Percentiles rank a stretch among this genome's conserved stretches.
Evolutionary conservation across 2,888 invertebrate species (phyloP).

Genomic region (Dioctria rufipes): DNA sequence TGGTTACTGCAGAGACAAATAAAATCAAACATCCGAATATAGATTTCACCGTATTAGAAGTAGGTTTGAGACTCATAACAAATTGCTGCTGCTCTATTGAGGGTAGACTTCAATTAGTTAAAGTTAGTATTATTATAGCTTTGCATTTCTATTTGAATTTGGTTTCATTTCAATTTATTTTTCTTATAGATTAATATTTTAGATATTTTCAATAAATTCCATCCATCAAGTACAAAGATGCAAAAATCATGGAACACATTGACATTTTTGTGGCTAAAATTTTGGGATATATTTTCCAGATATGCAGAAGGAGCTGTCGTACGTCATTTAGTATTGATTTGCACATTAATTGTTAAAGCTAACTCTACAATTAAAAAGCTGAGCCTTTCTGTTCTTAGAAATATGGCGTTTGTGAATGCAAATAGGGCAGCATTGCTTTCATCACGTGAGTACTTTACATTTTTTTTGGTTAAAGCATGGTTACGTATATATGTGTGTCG

Average conservation of each 20-base stretch:
- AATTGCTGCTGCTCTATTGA: constrained; percentile 69
- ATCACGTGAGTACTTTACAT: constrained; percentile 61
- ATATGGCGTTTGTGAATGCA: constrained; percentile 67
- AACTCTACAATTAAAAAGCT: constrained; percentile 61
- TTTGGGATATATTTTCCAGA: constrained; percentile 69
- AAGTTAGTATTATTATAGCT: constrained; percentile 57
- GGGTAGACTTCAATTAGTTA: constrained; percentile 67
- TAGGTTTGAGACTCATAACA: constrained; percentile 65
- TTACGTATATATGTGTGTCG: too few species aligned
- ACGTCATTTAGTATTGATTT: constrained; percentile 65
- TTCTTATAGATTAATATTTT: constrained; percentile 63
- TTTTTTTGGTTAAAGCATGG: background rate
- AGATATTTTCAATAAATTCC: constrained; percentile 66
- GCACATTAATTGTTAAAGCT: constrained; percentile 63
- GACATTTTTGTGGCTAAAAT: constrained; percentile 65
- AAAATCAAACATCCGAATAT: constrained; percentile 61
- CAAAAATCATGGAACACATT: constrained; percentile 64
- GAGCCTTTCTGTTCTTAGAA: constrained; percentile 67
- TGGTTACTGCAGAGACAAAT: constrained; percentile 65
- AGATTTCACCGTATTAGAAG: constrained; percentile 61
- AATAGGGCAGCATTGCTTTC: constrained; percentile 66
- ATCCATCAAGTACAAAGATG: constrained; percentile 64
- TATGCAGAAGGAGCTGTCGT: constrained; percentile 65
- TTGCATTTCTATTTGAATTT: background rate
- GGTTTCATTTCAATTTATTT: constrained; percentile 2